Evolutionary conservation across 2,888 invertebrate genomes (phyloP), one percentile per base, ranked within the genome.

Genomic region (Acanthosoma haemorrhoidale): DNA sequence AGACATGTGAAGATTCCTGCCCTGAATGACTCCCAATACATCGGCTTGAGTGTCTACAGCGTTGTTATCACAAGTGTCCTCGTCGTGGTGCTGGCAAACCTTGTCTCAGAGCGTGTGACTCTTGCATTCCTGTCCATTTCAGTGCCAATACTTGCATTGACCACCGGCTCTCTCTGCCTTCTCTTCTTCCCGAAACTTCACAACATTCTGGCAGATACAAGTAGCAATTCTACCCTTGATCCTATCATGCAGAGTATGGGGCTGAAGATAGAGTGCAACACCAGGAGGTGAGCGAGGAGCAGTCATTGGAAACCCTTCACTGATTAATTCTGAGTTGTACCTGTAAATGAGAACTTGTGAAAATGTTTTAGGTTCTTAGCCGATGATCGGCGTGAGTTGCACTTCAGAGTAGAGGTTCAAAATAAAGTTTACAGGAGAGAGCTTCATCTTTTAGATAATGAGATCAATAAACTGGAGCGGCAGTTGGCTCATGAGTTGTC

Each of bases 1-100:
- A 83, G 92, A 66, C 89, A 91, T 79, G 93, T 96, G 25, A 94
- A 94, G 82, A 92, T 95, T 76, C 90, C 93, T 13, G 93, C 92
- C 0, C 82, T 96, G 29, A 95, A 95, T 81, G 95, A 96, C 81
- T 94, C 94, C 4, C 92, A 94, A 78, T 94, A 94, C 80, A 95
- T 96, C 75, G 95, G 92, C 11, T 89, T 95, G 79, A 94, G 92
- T 76, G 94, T 95, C 0, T 95, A 96, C 78, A 92, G 89, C 64
- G 94, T 94, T 0, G 93, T 95, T 63, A 91, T 95, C 74, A 91
- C 91, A 59, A 92, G 92, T 75, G 88, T 90, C 8, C 88, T 92
- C 75, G 92, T 94, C 9, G 93, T 94, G 4, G 90, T 92, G 4
- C 83, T 94, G 73, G 93, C 93, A n/a, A 92, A 92, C 77, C 85